Percentiles rank a stretch among this genome's conserved stretches.
Conservation (phyloP, 2,888 invertebrate species). For the Drosophila borborema region DNA sequence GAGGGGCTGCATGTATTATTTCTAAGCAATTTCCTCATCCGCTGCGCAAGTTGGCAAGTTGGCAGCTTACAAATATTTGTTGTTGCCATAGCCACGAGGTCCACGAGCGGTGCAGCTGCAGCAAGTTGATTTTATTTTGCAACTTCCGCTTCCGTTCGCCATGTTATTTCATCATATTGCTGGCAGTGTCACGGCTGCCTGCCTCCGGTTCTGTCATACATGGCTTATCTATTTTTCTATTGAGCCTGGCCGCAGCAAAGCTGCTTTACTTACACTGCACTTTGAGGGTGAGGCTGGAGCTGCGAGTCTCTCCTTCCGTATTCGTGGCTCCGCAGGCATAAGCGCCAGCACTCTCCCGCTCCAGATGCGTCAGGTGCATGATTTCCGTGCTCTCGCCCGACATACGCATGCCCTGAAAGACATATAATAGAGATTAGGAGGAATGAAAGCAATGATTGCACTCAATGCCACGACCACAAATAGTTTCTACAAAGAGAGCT, state of each 20-base stretch:
- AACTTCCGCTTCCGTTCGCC: conserved; percentile 68
- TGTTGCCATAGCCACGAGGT: conserved; percentile 23
- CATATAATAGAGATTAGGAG: conserved; percentile 4
- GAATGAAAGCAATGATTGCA: neutral
- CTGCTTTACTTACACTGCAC: conserved; percentile 90
- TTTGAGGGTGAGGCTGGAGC: conserved; percentile 90
- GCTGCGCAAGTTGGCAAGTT: conserved; percentile 53
- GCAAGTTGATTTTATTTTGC: conserved; percentile 66
- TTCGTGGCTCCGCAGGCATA: conserved; percentile 94
- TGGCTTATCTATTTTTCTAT: conserved; percentile 27
- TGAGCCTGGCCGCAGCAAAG: conserved; percentile 23
- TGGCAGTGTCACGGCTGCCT: conserved; percentile 21
- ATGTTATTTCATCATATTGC: conserved; percentile 60
- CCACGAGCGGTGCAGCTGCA: conserved; percentile 21
- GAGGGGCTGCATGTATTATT: conserved; percentile 66
- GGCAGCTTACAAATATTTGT: conserved; percentile 34
- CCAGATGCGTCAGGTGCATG: conserved; percentile 89
- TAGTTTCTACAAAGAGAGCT: neutral
- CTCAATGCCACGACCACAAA: neutral
- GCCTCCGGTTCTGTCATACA: neutral
- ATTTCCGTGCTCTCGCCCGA: conserved; percentile 86
- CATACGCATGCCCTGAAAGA: conserved; percentile 85
- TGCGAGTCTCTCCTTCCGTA: conserved; percentile 92
- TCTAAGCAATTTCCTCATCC: conserved; percentile 77
- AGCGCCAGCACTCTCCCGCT: conserved; percentile 90